Conservation (phyloP, 2,888 invertebrate species). For the Leptinotarsa peninsularis region DNA sequence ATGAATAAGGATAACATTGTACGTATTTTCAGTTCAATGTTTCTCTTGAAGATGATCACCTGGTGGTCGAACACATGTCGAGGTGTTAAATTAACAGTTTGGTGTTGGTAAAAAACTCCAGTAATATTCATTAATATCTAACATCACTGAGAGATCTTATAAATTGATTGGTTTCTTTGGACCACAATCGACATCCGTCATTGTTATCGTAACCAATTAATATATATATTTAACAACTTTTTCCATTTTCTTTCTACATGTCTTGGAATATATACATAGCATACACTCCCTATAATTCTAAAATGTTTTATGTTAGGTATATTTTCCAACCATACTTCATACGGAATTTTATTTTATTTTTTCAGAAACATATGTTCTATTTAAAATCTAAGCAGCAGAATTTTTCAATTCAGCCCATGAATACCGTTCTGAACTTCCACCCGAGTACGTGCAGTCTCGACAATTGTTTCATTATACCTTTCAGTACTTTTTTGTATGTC, state of each 20-base stretch:
- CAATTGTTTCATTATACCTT: neutral
- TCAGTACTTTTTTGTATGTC: neutral
- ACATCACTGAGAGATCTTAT: neutral
- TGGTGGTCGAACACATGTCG: too few species aligned
- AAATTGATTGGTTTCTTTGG: neutral
- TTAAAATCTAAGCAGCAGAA: neutral
- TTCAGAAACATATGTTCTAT: neutral
- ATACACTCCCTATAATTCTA: neutral
- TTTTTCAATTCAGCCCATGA: slow-evolving; percentile 10
- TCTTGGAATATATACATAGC: slow-evolving; percentile 3
- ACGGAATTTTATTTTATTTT: neutral
- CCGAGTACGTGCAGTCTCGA: neutral
- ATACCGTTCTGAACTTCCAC: neutral
- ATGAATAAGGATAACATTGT: too few species aligned
- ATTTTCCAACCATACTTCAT: slow-evolving; percentile 6
- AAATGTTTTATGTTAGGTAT: neutral
- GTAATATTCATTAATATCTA: too few species aligned
- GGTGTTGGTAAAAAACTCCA: too few species aligned
- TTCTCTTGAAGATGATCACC: too few species aligned
- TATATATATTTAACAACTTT: neutral
- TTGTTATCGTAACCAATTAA: neutral
- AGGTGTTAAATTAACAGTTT: too few species aligned
- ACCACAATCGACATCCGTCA: neutral
- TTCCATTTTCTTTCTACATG: neutral
- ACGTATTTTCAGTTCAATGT: too few species aligned